phyloP scores from a whole-genome alignment of 2,888 invertebrate genomes.

The Oscheius onirici region DNA sequence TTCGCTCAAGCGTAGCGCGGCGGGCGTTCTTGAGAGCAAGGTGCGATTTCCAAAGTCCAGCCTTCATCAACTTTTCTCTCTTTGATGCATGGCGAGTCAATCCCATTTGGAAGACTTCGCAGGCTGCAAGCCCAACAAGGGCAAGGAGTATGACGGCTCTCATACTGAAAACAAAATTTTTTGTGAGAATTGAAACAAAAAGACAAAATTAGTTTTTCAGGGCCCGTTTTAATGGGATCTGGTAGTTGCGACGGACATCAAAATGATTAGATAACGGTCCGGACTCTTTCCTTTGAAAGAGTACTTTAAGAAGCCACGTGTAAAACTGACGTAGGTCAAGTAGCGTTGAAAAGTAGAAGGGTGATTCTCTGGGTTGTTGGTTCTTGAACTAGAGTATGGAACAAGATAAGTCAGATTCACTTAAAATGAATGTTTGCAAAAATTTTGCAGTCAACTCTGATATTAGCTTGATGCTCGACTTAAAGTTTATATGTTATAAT shows the following conservation, averaged over 20 bases:
- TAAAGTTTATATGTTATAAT: too few species aligned
- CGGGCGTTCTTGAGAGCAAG: conserved; percentile 1
- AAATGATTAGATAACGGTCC: conserved; percentile 25
- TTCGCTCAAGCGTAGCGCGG: conserved; percentile 20
- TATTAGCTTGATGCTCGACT: too few species aligned
- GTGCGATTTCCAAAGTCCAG: conserved; percentile 25
- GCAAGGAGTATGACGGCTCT: conserved; percentile 37
- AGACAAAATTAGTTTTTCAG: neutral
- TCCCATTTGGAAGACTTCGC: conserved; percentile 46
- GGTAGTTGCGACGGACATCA: conserved; percentile 1
- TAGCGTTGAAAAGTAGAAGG: conserved; percentile 19
- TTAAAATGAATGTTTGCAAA: too few species aligned
- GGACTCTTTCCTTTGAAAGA: neutral
- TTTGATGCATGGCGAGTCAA: conserved; percentile 42
- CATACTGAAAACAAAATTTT: conserved; percentile 34
- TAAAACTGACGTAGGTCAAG: conserved; percentile 19
- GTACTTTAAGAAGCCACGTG: conserved; percentile 28
- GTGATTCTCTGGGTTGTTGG: neutral
- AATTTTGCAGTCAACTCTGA: too few species aligned
- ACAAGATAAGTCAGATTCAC: too few species aligned
- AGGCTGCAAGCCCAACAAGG: conserved; percentile 36
- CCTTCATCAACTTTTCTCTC: conserved; percentile 44
- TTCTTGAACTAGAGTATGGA: too few species aligned
- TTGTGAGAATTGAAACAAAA: neutral
- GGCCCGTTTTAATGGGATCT: neutral